A percentile compares a stretch with the other conserved stretches of the same genome.
phyloP scores from a whole-genome alignment of 1,140 invertebrate species.

The Tenebrio molitor region DNA sequence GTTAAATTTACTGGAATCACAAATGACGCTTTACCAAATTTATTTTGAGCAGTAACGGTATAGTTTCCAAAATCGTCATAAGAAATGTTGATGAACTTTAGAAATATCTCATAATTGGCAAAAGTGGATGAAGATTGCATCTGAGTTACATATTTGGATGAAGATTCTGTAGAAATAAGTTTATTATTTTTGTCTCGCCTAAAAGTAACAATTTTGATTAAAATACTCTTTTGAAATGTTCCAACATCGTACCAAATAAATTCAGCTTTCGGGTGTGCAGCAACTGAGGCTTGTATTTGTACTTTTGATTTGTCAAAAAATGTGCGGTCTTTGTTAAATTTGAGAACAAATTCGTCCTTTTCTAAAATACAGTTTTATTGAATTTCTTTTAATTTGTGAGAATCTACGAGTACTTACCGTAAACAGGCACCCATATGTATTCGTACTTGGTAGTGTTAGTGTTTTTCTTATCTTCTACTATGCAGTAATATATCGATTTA shows the following conservation, averaged over 20 bases:
- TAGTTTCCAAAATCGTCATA: slow-evolving; percentile 68
- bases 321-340: not conserved
- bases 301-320: not conserved
- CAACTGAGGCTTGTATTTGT: not conserved
- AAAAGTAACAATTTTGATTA: not conserved
- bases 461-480: slow-evolving; percentile 62
- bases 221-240: not conserved
- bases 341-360: not conserved
- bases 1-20: slow-evolving; percentile 62
- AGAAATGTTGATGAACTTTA: slow-evolving; percentile 66
- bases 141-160: not conserved
- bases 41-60: slow-evolving; percentile 63
- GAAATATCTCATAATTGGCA: slow-evolving; percentile 57
- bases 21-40: slow-evolving; percentile 51
- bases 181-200: not conserved
- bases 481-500: slow-evolving; percentile 69
- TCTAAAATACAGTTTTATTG: not conserved
- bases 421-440: slow-evolving; percentile 62
- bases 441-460: slow-evolving; percentile 59
- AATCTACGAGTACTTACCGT: slow-evolving; percentile 62
- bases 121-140: not conserved
- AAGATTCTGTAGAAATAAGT: not conserved
- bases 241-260: not conserved
- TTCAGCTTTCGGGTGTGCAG: not conserved
- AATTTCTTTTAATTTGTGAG: not conserved